A percentile compares a stretch with the other conserved stretches of the same genome.
These are phyloP conservation scores for Rhorus exstirpatorius DNA, from an alignment of 2,888 invertebrate genomes.

Conservation along the genomic window DNA sequence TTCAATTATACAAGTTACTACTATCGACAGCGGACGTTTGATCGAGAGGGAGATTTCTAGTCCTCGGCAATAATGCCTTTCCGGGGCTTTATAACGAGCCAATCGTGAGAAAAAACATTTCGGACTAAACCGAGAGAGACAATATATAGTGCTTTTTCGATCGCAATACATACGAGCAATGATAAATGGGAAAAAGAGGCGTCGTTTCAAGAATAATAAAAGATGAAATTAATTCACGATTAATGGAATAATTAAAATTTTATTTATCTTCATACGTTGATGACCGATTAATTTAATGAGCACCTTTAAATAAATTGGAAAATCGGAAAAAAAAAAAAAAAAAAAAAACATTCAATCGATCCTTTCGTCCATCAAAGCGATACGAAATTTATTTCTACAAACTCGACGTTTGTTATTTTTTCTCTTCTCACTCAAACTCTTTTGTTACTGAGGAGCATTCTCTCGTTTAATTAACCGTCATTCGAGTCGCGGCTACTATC, in stretches of 20 bases:
- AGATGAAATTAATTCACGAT: neutral
- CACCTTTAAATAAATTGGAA: neutral
- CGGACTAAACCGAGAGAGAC: neutral
- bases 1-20: constrained; percentile 57
- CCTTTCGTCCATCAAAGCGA: neutral
- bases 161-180: neutral
- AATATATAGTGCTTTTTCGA: neutral
- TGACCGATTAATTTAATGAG: neutral
- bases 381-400: neutral
- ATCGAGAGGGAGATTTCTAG: constrained; percentile 32
- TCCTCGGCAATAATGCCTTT: constrained; percentile 9
- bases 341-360: no score
- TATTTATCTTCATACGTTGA: no score
- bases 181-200: no score
- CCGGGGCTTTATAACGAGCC: neutral
- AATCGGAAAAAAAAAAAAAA: neutral
- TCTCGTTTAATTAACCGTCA: constrained; percentile 24
- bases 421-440: neutral
- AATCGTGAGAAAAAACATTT: constrained; percentile 7
- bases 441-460: neutral
- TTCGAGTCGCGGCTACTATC: neutral
- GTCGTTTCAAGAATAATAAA: neutral
- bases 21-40: constrained; percentile 22
- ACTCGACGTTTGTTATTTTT: constrained; percentile 5
- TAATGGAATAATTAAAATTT: no score